Conservation (phyloP, 64 coral and sea anemone genomes). For the Montipora foliosa region DNA sequence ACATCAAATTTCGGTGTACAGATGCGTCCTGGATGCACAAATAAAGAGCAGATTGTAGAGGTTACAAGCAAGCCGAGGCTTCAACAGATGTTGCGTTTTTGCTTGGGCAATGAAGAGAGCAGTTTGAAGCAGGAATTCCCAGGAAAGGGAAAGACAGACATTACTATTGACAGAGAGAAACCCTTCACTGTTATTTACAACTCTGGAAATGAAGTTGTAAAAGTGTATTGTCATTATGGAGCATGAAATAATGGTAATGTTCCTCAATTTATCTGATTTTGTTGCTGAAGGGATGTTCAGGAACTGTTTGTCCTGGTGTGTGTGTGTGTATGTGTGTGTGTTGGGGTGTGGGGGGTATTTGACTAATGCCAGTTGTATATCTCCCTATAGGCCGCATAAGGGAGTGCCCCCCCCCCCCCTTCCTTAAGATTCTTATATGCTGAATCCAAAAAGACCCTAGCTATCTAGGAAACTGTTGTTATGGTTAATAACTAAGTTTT, state of each 20-base stretch:
- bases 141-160: conserved; percentile 55
- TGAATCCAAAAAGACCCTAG: conserved; percentile 40
- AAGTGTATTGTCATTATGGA: conserved; percentile 67
- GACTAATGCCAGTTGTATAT: conserved; percentile 44
- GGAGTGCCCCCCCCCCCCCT: conserved; percentile 22
- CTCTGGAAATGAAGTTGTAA: conserved; percentile 54
- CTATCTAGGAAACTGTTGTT: conserved; percentile 56
- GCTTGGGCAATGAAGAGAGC: conserved; percentile 50
- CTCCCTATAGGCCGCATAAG: conserved; percentile 65
- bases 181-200: conserved; percentile 59
- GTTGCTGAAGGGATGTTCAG: background rate
- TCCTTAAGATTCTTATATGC: conserved; percentile 51
- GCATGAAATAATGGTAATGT: conserved; percentile 63
- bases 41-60: conserved; percentile 63
- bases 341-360: conserved; percentile 33
- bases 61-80: conserved; percentile 54
- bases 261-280: conserved; percentile 60
- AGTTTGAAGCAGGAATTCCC: conserved; percentile 60
- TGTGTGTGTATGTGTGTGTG: background rate
- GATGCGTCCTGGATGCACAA: conserved; percentile 28
- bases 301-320: conserved; percentile 58
- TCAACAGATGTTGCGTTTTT: conserved; percentile 63
- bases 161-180: conserved; percentile 65
- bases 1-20: conserved; percentile 49
- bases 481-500: conserved; percentile 52